Evolutionary conservation across 2,888 invertebrate genomes (phyloP).

Genomic region (Meteorus cinctellus): DNA sequence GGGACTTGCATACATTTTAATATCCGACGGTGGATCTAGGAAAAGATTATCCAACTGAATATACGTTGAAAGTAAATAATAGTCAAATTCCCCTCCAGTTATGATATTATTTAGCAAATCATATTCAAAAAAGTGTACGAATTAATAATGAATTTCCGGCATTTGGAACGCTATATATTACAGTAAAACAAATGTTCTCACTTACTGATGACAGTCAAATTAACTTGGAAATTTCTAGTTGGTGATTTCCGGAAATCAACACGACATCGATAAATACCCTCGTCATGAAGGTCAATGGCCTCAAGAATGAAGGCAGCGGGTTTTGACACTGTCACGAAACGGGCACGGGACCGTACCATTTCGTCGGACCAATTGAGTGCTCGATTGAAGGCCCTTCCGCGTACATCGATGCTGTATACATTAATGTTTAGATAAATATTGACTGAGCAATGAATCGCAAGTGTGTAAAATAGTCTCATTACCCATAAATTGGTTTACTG

Average conservation of each 20-base stretch:
- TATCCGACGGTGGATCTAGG: slow-evolving; percentile 73
- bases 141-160: neutral
- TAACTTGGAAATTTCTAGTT: slow-evolving; percentile 76
- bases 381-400: slow-evolving; percentile 74
- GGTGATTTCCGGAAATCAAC: slow-evolving; percentile 77
- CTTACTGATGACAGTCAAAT: slow-evolving; percentile 77
- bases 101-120: no score
- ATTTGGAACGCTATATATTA: neutral
- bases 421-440: slow-evolving; percentile 6
- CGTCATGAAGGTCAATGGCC: slow-evolving; percentile 72
- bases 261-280: slow-evolving; percentile 75
- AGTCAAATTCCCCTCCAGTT: no score
- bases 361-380: slow-evolving; percentile 75
- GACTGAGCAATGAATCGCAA: neutral
- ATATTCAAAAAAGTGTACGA: no score
- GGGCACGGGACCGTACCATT: slow-evolving; percentile 75
- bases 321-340: slow-evolving; percentile 75
- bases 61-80: no score
- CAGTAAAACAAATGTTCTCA: neutral
- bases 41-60: slow-evolving; percentile 6
- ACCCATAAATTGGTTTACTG: slow-evolving; percentile 94
- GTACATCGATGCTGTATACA: slow-evolving; percentile 74
- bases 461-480: slow-evolving; percentile 56
- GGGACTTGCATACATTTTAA: slow-evolving; percentile 72
- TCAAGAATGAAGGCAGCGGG: slow-evolving; percentile 74